These are phyloP conservation scores for Toxotes lorentzi DNA, from an alignment of 2,797 vertebrate genomes.

Conservation along the genomic window DNA sequence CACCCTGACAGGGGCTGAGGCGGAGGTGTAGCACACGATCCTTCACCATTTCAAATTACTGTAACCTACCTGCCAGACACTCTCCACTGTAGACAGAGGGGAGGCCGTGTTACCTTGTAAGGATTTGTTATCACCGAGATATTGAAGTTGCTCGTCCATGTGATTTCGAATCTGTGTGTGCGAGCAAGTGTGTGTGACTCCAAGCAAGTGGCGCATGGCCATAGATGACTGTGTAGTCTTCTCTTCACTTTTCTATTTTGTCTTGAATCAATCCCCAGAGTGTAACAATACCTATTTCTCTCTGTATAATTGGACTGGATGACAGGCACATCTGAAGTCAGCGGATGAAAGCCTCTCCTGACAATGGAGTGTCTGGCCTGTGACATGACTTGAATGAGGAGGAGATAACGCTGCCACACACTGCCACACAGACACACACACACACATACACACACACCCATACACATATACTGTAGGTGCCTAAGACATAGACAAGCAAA, in stretches of 20 bases:
- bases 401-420: constrained; percentile 70
- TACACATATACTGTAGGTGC: constrained; percentile 31
- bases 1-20: constrained; percentile 54
- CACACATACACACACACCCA: constrained; percentile 33
- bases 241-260: constrained; percentile 86
- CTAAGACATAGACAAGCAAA: constrained; percentile 41
- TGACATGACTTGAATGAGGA: constrained; percentile 88
- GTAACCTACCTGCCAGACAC: constrained; percentile 64
- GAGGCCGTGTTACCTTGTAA: constrained; percentile 61
- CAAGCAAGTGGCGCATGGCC: constrained; percentile 58
- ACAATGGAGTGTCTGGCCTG: constrained; percentile 87
- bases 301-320: constrained; percentile 89
- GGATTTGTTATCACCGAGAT: constrained; percentile 73
- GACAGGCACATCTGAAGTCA: constrained; percentile 88
- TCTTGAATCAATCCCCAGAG: constrained; percentile 87
- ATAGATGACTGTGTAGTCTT: constrained; percentile 76
- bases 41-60: constrained; percentile 70
- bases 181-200: constrained; percentile 43
- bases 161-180: constrained; percentile 72
- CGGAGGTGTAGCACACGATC: constrained; percentile 48
- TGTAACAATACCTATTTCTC: constrained; percentile 88
- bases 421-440: constrained; percentile 23
- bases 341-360: constrained; percentile 87
- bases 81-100: constrained; percentile 58
- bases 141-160: constrained; percentile 75